Evolutionary conservation across 2,888 invertebrate genomes (phyloP), one percentile per base, ranked within the genome.

Genomic region (Nemoura dubitans): DNA sequence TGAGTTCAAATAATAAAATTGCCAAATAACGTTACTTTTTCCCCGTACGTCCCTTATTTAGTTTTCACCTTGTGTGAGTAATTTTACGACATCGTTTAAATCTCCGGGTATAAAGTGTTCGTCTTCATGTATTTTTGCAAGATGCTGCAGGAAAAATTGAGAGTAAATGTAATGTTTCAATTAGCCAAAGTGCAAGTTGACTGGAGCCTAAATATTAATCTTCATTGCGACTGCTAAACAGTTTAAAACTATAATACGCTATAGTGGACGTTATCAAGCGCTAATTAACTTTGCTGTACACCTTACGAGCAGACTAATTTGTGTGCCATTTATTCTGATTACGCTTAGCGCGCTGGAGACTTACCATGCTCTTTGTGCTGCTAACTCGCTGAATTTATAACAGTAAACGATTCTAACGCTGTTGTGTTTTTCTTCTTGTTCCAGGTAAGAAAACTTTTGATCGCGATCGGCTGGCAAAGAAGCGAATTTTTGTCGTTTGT

Each of bases 271-370:
- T 59, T 59, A 59, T 7, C 59, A 59, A 7, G 36, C 2, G 16
- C 59, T 59, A 59, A 59, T 59, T 59, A 7, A 59, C 59, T 59
- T 59, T 59, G 59, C 59, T 59, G 59, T 59, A 59, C n/a, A n/a
- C 59, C 59, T 59, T 59, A 16, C 59, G 59, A 2, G 59, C 1
- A 59, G 59, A 21, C 59, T 59, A 59, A 21, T 59, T 59, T 21
- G 59, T 59, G 59, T 59, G 2, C 59, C 59, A 59, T 59, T 59
- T 7, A 21, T 59, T 7, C 14, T 59, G 16, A 59, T 59, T 59
- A 59, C 3, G 2, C 10, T 14, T 21, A 10, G n/a, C n/a, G n/a
- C n/a, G n/a, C n/a, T n/a, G 21, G 59, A 21, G 21, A 59, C 16
- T 59, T 21, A 21, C 14, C 14, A 2, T 59, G 59, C 14, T 21